phyloP scores from a whole-genome alignment of 2,888 invertebrate genomes.

The Aphodius sticticus region DNA sequence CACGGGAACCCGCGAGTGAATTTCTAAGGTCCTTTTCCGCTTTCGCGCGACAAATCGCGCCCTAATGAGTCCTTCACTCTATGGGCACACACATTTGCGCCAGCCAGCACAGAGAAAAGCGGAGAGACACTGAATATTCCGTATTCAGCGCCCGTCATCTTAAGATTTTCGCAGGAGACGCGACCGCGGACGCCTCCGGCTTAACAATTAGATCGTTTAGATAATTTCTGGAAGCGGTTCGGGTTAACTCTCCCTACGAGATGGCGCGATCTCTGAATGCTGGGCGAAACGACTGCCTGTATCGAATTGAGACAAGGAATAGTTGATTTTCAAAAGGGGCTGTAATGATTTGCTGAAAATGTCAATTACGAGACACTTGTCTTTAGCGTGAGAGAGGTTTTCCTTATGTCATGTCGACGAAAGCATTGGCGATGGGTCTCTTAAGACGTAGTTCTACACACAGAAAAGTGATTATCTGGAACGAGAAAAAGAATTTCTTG shows the following conservation, averaged over 20 bases:
- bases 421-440: too few species aligned
- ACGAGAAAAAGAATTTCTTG: too few species aligned
- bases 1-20: background rate
- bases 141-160: constrained; percentile 10
- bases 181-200: constrained; percentile 20
- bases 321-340: constrained; percentile 35
- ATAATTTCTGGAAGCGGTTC: constrained; percentile 24
- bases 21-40: background rate
- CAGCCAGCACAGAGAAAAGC: background rate
- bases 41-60: background rate
- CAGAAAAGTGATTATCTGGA: too few species aligned
- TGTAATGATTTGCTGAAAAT: constrained; percentile 35
- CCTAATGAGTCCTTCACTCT: background rate
- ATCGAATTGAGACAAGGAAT: constrained; percentile 33
- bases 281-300: background rate
- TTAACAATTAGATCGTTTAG: constrained; percentile 35
- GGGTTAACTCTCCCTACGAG: background rate
- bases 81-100: background rate
- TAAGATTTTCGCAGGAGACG: background rate
- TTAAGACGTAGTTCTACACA: too few species aligned
- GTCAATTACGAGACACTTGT: constrained; percentile 32
- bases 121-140: background rate
- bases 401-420: too few species aligned
- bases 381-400: background rate
- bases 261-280: background rate